Evolutionary conservation across 2,888 invertebrate species (phyloP), one percentile per base, ranked within the genome.

Genomic region (Vesta saturnalis): DNA sequence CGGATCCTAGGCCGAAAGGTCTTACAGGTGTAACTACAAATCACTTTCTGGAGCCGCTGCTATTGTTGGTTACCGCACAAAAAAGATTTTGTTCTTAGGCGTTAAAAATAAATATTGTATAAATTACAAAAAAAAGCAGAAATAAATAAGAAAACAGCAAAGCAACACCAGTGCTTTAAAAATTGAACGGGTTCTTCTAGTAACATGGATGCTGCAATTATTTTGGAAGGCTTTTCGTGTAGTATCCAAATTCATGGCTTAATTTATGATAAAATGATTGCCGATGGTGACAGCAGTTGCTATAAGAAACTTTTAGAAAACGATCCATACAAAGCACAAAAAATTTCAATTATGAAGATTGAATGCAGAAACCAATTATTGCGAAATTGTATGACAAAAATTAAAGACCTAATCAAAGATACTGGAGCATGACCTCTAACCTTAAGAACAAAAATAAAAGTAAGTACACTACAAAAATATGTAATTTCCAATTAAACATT

Each of bases 31-130:
- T 16, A 60, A 60, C 21, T 60, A 60, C 14, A 60, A 12, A 18
- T 60, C 60, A 2, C 43, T 60, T 12, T 60, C 60, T 46, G 49
- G 60, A 47, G 21, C 15, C 8, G 60, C 60, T 21, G 60, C 16
- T 60, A 60, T 60, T 16, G 46, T 60, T 22, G 60, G 60, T 14
- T 60, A 47, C 16, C 46, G 49, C 15, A 60, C 60, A 22, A 10
- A 23, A 21, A 47, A 47, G 15, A n/a, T 47, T 19, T 46, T 46
- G 3, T 60, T 16, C 15, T 8, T 46, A 12, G 60, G 47, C 1
- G 43, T 57, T 1, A 58, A 58, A 58, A 58, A 58, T 8, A 58
- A 58, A 58, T 58, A 39, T 39, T 60, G 60, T 19, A 19, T 47
- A 5, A 18, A 19, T 1, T 60, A 47, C 47, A 46, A 60, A 47